Conservation (phyloP, 2,888 invertebrate species). For the Folsomia manolachei region DNA sequence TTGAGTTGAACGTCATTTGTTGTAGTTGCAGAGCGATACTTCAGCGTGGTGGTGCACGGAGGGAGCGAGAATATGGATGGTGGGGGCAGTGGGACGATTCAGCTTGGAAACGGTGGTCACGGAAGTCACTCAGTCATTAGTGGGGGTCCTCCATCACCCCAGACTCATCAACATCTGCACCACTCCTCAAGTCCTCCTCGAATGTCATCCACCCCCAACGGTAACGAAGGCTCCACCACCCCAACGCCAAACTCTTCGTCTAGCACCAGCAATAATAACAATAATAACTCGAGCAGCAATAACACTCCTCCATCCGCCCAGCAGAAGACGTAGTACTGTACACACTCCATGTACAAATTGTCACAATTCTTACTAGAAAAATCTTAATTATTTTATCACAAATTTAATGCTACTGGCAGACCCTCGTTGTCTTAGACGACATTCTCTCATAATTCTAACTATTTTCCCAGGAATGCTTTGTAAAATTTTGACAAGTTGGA, state of each 20-base stretch:
- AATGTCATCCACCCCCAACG: slow-evolving; percentile 45
- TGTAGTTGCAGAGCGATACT: slow-evolving; percentile 58
- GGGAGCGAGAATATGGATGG: slow-evolving; percentile 58
- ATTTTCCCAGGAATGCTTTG: no score
- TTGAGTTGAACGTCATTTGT: neutral
- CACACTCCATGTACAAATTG: slow-evolving; percentile 20
- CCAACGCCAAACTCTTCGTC: slow-evolving; percentile 36
- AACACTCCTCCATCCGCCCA: slow-evolving; percentile 47
- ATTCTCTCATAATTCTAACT: no score
- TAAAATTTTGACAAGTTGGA: no score
- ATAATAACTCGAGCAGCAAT: slow-evolving; percentile 41
- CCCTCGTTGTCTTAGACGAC: no score
- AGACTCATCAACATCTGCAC: slow-evolving; percentile 41
- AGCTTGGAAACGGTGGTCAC: slow-evolving; percentile 42
- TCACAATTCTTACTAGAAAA: no score
- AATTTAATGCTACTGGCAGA: no score
- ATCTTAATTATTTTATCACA: no score
- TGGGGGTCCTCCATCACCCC: slow-evolving; percentile 46
- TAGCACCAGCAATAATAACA: slow-evolving; percentile 21
- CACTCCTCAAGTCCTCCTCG: slow-evolving; percentile 39
- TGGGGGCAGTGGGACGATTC: slow-evolving; percentile 33
- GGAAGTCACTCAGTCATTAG: slow-evolving; percentile 36
- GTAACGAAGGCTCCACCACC: slow-evolving; percentile 20
- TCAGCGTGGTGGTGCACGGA: slow-evolving; percentile 60
- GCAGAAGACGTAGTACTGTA: slow-evolving; percentile 46